Evolutionary conservation across 2,113 vertebrate species (phyloP).

Genomic region (Podarcis raffonei): DNA sequence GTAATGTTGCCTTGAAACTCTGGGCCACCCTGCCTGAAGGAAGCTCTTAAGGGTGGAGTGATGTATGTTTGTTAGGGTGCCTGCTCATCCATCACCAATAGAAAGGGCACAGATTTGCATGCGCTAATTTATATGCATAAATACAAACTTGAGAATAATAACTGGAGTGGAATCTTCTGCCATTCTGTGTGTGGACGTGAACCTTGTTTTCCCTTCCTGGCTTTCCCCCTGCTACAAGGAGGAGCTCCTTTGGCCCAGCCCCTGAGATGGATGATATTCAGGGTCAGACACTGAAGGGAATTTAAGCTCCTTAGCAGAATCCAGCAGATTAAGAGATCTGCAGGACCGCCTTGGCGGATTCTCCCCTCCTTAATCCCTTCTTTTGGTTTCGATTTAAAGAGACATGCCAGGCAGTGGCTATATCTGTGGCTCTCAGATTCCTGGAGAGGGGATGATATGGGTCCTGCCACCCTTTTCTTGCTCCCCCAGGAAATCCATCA

Average conservation of each 20-base stretch:
- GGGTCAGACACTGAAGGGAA: background rate
- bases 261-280: background rate
- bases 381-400: background rate
- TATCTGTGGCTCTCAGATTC: background rate
- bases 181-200: too few relatives aligned
- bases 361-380: background rate
- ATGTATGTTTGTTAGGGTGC: too few relatives aligned
- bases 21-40: too few relatives aligned
- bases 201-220: background rate
- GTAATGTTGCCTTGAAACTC: too few relatives aligned
- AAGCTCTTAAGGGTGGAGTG: too few relatives aligned
- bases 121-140: too few relatives aligned
- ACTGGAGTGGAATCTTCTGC: too few relatives aligned
- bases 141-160: too few relatives aligned
- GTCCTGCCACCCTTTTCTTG: fast-evolving
- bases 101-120: too few relatives aligned
- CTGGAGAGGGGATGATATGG: background rate
- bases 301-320: background rate
- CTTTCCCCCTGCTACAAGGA: background rate
- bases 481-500: too few relatives aligned
- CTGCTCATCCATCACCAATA: too few relatives aligned
- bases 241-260: background rate
- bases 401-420: background rate
- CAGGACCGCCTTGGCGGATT: background rate
- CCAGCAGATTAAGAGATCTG: background rate